phyloP scores from a whole-genome alignment of 2,888 invertebrate species.

The Salpingus planirostris region DNA sequence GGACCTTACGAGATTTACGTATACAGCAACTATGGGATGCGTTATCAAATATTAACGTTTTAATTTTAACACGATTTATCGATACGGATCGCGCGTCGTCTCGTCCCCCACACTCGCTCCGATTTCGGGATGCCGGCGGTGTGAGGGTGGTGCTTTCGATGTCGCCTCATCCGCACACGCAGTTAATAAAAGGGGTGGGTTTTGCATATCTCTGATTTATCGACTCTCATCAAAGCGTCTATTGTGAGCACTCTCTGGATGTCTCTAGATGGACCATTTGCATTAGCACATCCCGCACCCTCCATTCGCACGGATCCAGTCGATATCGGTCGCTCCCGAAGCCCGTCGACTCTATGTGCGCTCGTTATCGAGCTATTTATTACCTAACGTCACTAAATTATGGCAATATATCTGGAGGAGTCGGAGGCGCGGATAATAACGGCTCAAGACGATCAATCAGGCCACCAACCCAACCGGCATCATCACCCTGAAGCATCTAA shows the following conservation, averaged over 20 bases:
- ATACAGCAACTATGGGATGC: too few species aligned
- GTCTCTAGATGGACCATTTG: slow-evolving; percentile 39
- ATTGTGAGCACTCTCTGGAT: too few species aligned
- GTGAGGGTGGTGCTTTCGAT: too few species aligned
- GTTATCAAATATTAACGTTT: too few species aligned
- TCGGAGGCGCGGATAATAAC: slow-evolving; percentile 1
- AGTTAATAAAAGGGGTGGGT: slow-evolving; percentile 38
- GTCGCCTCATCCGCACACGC: too few species aligned
- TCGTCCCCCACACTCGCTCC: too few species aligned
- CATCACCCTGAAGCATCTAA: too few species aligned
- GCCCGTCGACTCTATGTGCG: slow-evolving; percentile 20
- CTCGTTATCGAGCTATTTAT: slow-evolving; percentile 31
- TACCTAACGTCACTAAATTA: slow-evolving; percentile 29
- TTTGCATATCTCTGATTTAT: slow-evolving; percentile 48
- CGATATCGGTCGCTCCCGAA: slow-evolving; percentile 29
- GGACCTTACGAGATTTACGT: too few species aligned
- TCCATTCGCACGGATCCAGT: slow-evolving; percentile 28
- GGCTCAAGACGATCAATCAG: neutral
- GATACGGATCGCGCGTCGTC: too few species aligned
- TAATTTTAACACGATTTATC: too few species aligned
- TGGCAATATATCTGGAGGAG: slow-evolving; percentile 28
- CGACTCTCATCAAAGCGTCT: slow-evolving; percentile 48
- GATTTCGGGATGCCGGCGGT: too few species aligned
- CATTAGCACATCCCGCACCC: slow-evolving; percentile 37
- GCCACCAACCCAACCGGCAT: too few species aligned